phyloP scores from a whole-genome alignment of 2,113 vertebrate genomes.

The Colaptes auratus region DNA sequence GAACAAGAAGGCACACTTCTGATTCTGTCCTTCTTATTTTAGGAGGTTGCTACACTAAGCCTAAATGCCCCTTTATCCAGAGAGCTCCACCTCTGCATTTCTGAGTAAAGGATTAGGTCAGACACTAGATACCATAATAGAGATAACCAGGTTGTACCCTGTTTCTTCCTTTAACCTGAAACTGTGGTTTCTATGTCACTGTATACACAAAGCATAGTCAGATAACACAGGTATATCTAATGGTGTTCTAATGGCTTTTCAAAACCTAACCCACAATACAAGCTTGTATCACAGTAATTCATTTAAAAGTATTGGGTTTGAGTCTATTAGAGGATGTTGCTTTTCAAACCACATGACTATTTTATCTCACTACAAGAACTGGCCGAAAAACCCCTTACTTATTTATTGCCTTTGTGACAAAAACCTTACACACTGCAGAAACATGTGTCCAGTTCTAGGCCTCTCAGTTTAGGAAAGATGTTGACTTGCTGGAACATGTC shows the following conservation, averaged over 20 bases:
- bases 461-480: too few relatives aligned
- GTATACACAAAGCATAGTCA: background rate
- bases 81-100: background rate
- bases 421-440: background rate
- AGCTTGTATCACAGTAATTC: background rate
- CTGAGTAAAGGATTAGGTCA: background rate
- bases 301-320: background rate
- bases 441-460: background rate
- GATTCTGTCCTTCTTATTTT: background rate
- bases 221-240: background rate
- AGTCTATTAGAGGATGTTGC: background rate
- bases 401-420: background rate
- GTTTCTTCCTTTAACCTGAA: background rate
- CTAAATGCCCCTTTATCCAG: background rate
- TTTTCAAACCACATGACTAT: background rate
- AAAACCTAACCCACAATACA: background rate
- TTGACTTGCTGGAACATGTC: too few relatives aligned
- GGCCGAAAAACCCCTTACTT: background rate
- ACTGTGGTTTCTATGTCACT: background rate
- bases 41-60: background rate
- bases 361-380: background rate
- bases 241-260: background rate
- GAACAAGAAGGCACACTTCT: background rate
- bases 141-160: background rate
- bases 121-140: background rate